Evolutionary conservation across 2,797 vertebrate species (phyloP).

Genomic region (Champsocephalus esox): DNA sequence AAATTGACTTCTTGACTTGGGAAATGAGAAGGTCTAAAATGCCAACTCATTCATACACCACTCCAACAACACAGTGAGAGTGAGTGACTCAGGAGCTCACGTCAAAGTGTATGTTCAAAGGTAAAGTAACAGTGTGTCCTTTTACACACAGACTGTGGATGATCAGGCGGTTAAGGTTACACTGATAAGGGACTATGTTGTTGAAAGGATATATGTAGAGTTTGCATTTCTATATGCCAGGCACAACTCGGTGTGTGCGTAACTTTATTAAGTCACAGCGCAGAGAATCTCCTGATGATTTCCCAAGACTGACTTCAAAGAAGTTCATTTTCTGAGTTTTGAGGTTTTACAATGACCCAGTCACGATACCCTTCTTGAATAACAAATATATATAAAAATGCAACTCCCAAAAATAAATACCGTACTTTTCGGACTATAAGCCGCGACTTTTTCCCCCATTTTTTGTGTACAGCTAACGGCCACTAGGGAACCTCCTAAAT

Average conservation of each 20-base stretch:
- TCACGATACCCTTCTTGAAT: conserved; percentile 7
- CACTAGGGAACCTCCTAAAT: too few species aligned
- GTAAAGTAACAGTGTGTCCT: conserved; percentile 53
- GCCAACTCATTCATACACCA: too few species aligned
- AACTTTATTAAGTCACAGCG: conserved; percentile 67
- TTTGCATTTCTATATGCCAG: conserved; percentile 78
- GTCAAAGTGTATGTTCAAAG: conserved; percentile 57
- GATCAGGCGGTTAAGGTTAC: conserved; percentile 69
- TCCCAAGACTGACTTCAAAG: conserved; percentile 52
- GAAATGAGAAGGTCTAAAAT: too few species aligned
- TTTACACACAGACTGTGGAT: conserved; percentile 57
- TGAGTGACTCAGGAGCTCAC: conserved; percentile 44
- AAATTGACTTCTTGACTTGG: too few species aligned
- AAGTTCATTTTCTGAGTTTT: conserved; percentile 11
- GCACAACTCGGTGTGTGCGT: conserved; percentile 62
- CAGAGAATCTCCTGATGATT: conserved; percentile 74
- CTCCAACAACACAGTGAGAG: conserved; percentile 15
- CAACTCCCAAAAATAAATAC: conserved; percentile 14
- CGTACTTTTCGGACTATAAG: too few species aligned
- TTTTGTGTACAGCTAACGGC: too few species aligned
- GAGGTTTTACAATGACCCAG: background rate
- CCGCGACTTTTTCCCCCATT: too few species aligned
- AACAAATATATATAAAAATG: conserved; percentile 3
- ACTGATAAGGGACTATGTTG: conserved; percentile 76
- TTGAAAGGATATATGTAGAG: conserved; percentile 78